Conservation (phyloP, 2,888 invertebrate species). For the Hoplodrina blanda region DNA sequence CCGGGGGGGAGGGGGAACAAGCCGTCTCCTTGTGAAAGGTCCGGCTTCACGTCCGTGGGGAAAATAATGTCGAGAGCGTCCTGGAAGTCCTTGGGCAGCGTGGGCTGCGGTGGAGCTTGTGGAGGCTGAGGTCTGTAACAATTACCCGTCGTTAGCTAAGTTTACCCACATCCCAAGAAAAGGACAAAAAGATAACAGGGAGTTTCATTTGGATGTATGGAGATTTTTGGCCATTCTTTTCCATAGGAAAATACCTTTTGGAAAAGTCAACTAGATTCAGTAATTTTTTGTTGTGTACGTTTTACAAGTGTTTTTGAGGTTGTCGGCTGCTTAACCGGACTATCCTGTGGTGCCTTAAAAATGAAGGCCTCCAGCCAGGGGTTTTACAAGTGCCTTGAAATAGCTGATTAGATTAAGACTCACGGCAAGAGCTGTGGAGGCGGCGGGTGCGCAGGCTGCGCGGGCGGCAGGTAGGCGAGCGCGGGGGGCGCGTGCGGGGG, state of each 20-base stretch:
- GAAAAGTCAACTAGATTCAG: too few relatives aligned
- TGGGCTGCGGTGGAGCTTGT: constrained; percentile 65
- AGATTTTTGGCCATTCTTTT: too few relatives aligned
- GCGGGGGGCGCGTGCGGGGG: neutral
- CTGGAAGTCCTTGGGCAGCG: constrained; percentile 92
- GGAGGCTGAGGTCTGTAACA: constrained; percentile 44
- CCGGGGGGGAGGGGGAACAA: constrained; percentile 66
- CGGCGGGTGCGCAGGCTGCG: neutral
- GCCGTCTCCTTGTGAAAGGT: constrained; percentile 61
- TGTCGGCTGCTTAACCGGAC: too few relatives aligned
- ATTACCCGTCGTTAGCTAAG: neutral
- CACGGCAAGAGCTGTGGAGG: constrained; percentile 17
- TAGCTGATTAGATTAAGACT: neutral
- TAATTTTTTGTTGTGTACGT: too few relatives aligned
- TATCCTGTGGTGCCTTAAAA: too few relatives aligned
- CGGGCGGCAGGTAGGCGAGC: neutral
- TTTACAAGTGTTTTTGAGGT: too few relatives aligned
- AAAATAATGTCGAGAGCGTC: constrained; percentile 93
- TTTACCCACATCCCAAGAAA: neutral
- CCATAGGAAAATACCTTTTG: too few relatives aligned
- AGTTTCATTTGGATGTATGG: neutral
- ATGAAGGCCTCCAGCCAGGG: too few relatives aligned
- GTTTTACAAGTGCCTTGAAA: too few relatives aligned
- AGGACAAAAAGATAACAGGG: neutral
- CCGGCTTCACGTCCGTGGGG: constrained; percentile 83